Evolutionary conservation across 2,113 vertebrate species (phyloP), one percentile per base, ranked within the genome.

Genomic region (Coracopsis vasa): DNA sequence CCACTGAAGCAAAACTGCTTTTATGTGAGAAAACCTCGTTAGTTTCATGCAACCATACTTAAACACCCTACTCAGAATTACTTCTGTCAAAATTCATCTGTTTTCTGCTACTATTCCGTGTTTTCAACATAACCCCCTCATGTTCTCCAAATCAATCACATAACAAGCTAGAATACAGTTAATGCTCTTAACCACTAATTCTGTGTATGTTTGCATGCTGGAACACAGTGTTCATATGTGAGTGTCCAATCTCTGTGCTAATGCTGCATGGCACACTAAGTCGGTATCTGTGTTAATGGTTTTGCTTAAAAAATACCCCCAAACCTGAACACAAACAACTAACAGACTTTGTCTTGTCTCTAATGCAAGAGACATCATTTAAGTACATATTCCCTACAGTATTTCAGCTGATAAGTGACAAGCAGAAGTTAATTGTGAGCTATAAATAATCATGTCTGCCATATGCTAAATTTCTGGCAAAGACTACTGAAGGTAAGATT

Each of bases 401-500:
- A 93, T 71, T 94, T 79, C 80, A 91, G 33, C 53, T 91, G 96
- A 94, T 41, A 91, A 95, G 48, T 62, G 84, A 94, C 66, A 92
- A 83, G 82, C 53, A 86, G 56, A 90, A 84, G 47, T 74, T 94
- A 92, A 91, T 77, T 69, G 73, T 67, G 58, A 96, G 73, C 86
- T 93, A 91, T 89, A 96, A 96, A 96, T 89, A 94, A 94, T 67
- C 3, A 3, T 5, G n/a, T 65, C 73, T 91, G 77, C 80, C 94
- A 94, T 95, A 96, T 92, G 95, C 56, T 92, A 3, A 35, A 41
- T 31, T 80, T 62, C 80, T 96, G 94, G 75, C 88, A 92, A 91
- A 79, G 53, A 61, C 48, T 71, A 79, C 3, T 56, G 80, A 75
- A 88, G 86, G 53, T 21, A 56, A 96, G 94, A 94, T 91, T 91